Evolutionary conservation across 2,113 vertebrate genomes (phyloP), one percentile per base, ranked within the genome.

Genomic region (Otus sunia): DNA sequence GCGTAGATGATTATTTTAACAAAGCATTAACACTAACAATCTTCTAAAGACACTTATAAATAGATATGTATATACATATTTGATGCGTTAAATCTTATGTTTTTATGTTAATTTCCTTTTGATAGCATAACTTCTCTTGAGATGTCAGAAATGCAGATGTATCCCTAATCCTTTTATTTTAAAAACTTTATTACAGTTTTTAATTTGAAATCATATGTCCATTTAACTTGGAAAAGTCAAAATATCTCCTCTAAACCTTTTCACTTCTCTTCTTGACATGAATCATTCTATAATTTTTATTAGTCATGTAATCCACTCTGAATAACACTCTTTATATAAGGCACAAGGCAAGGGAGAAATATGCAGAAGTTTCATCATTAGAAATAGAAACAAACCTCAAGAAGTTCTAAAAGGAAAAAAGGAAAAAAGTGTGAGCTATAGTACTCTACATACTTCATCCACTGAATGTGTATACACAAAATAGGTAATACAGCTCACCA

Each of bases 21-120:
- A 49, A 45, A 45, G 43, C 7, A 17, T 45, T 73, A 56, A 52
- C 34, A 62, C 47, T 49, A 55, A 43, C 7, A 20, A 15, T 45
- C 59, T 69, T 49, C 26, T 71, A 30, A 55, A 55, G 29, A 55
- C 39, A 58, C 1, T 0, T 20, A 72, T 18, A 39, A 45, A 30
- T 15, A 69, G 37, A 14, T 43, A 62, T 1, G 4, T 34, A 41
- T 14, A 59, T 15, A 29, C 5, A 15, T 37, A 92, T 94, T 87
- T 60, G 73, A 93, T 82, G 59, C 84, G 92, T 72, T 97, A 41
- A 78, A 73, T 67, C 87, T 96, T 95, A 76, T 56, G 43, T 72
- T 95, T 97, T 97, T 94, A 95, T 76, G 47, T 87, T 91, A 63
- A 90, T 95, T 97, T 96, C 73, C 71, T 94, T 95, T 94, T 94